Evolutionary conservation across 2,797 vertebrate species (phyloP).

Genomic region (Epinephelus malabaricus): DNA sequence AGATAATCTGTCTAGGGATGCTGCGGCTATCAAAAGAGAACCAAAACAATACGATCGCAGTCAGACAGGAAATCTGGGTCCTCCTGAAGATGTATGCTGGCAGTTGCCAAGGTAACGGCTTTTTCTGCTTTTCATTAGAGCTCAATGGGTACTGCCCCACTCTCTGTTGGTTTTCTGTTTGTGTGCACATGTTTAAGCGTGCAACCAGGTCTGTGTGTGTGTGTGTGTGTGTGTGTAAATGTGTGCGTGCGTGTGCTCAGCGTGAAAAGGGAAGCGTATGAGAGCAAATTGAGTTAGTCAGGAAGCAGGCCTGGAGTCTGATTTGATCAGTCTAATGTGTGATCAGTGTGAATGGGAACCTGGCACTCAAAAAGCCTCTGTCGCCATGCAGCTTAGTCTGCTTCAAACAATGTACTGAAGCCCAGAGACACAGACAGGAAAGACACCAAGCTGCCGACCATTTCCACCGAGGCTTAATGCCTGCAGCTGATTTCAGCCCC

Average conservation of each 20-base stretch:
- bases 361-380: slow-evolving; percentile 69
- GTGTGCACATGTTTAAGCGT: slow-evolving; percentile 45
- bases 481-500: slow-evolving; percentile 22
- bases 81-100: slow-evolving; percentile 80
- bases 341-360: slow-evolving; percentile 81
- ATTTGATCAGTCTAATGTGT: slow-evolving; percentile 85
- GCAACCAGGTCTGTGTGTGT: slow-evolving; percentile 15
- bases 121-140: slow-evolving; percentile 82
- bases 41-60: slow-evolving; percentile 77
- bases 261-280: slow-evolving; percentile 75
- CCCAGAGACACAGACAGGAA: slow-evolving; percentile 48
- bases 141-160: slow-evolving; percentile 78
- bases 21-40: slow-evolving; percentile 70
- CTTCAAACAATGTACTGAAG: slow-evolving; percentile 64
- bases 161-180: slow-evolving; percentile 64
- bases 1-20: slow-evolving; percentile 76
- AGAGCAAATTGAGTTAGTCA: slow-evolving; percentile 82
- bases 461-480: slow-evolving; percentile 29
- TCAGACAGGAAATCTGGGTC: slow-evolving; percentile 80
- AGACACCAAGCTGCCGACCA: slow-evolving; percentile 30
- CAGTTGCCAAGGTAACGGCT: slow-evolving; percentile 83
- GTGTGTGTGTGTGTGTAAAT: slow-evolving; percentile 27
- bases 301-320: slow-evolving; percentile 82
- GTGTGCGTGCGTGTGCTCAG: slow-evolving; percentile 36
- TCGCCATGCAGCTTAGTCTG: slow-evolving; percentile 71